phyloP scores from a whole-genome alignment of 2,113 vertebrate genomes.

The Calyptommatus sinebrachiatus region DNA sequence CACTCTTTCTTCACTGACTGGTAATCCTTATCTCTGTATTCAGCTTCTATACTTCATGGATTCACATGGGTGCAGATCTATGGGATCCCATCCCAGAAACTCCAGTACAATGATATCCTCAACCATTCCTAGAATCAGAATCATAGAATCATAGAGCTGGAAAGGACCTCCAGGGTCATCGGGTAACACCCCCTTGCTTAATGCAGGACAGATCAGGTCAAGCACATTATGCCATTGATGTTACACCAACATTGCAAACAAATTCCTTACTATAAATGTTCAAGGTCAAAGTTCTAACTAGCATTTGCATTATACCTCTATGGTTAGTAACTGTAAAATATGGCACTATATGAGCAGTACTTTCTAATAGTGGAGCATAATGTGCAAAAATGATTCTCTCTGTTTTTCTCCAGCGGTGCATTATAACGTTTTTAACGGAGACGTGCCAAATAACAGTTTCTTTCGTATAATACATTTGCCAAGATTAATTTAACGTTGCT shows the following conservation, averaged over 20 bases:
- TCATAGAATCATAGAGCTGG: too few species aligned
- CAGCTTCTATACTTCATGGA: too few species aligned
- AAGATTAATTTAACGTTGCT: not conserved
- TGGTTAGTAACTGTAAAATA: not conserved
- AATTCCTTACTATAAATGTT: not conserved
- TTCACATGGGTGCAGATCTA: too few species aligned
- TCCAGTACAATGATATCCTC: not conserved
- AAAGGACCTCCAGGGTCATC: too few species aligned
- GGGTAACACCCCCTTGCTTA: too few species aligned
- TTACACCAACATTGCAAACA: not conserved
- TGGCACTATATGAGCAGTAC: not conserved
- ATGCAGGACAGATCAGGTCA: too few species aligned
- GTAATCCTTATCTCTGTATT: too few species aligned
- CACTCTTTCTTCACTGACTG: too few species aligned
- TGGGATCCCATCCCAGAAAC: too few species aligned
- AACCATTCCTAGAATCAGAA: not conserved
- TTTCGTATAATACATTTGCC: not conserved
- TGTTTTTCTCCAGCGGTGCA: not conserved
- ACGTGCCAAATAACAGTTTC: not conserved
- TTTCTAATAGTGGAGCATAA: not conserved
- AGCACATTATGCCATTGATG: not conserved
- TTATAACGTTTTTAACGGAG: not conserved
- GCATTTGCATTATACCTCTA: conserved; percentile 3
- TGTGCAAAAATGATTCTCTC: not conserved
- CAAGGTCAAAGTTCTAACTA: not conserved